Evolutionary conservation across 2,113 vertebrate species (phyloP).

Genomic region (Bolborhynchus lineola): DNA sequence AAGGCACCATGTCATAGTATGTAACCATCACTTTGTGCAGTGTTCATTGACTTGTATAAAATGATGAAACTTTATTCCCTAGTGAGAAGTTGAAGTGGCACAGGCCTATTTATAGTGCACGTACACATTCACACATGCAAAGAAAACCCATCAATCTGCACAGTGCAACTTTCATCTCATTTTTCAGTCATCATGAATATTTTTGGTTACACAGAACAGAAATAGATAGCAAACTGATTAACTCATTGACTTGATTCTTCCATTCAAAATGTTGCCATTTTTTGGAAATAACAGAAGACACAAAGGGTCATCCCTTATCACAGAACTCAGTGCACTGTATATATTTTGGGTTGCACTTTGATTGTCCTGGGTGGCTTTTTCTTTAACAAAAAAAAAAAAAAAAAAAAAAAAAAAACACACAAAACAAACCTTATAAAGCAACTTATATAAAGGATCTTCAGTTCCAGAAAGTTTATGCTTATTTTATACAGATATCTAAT

Average conservation of each 20-base stretch:
- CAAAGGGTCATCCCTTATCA: background rate
- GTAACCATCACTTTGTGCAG: constrained; percentile 38
- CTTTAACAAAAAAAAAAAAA: background rate
- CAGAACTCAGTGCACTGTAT: background rate
- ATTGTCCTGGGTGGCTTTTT: background rate
- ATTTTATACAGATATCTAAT: constrained; percentile 13
- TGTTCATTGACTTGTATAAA: constrained; percentile 17
- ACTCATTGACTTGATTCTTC: background rate
- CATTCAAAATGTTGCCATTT: background rate
- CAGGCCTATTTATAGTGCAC: background rate
- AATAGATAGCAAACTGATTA: constrained; percentile 16
- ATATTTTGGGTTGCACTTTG: background rate
- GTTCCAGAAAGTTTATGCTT: background rate
- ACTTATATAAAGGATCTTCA: background rate
- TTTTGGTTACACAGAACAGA: constrained; percentile 2
- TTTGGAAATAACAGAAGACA: background rate
- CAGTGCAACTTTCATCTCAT: background rate
- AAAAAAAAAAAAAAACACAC: too few relatives aligned
- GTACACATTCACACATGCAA: background rate
- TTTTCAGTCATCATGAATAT: background rate
- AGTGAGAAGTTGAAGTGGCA: constrained; percentile 4
- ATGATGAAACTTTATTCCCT: constrained; percentile 8
- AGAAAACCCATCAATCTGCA: background rate
- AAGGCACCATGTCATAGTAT: background rate
- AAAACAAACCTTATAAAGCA: background rate